A percentile compares a stretch with the other conserved stretches of the same genome.
These are phyloP conservation scores for Poeciliopsis infans DNA, from an alignment of 2,797 vertebrate genomes.

Conservation along the genomic window DNA sequence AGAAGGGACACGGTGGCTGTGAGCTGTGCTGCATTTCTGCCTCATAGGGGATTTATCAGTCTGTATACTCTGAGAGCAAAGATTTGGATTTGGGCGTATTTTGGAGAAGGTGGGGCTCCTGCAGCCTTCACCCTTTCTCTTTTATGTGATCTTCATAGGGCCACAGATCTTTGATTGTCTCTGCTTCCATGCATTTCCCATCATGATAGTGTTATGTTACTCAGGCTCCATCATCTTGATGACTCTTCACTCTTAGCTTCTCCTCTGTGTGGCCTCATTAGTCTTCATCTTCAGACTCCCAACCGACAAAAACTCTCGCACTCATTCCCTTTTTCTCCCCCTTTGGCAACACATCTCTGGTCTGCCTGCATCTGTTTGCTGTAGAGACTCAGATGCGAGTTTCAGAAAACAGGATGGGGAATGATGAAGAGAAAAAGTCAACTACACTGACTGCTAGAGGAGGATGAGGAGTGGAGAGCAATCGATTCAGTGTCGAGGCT, in stretches of 20 bases:
- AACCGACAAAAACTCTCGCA: not conserved
- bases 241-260: constrained; percentile 14
- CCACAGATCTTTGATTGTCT: constrained; percentile 12
- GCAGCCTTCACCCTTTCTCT: constrained; percentile 5
- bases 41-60: constrained; percentile 42
- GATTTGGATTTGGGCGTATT: constrained; percentile 6
- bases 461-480: constrained; percentile 14
- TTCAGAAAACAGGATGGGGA: constrained; percentile 8
- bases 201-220: constrained; percentile 22
- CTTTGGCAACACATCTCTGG: constrained; percentile 4
- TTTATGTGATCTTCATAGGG: constrained; percentile 14
- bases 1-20: constrained; percentile 33
- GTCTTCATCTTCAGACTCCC: constrained; percentile 20
- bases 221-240: constrained; percentile 15
- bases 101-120: constrained; percentile 3
- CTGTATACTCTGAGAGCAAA: constrained; percentile 14
- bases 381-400: constrained; percentile 23
- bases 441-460: constrained; percentile 2
- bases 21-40: constrained; percentile 47
- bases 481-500: constrained; percentile 24
- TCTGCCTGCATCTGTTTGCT: constrained; percentile 19
- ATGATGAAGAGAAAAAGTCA: constrained; percentile 13
- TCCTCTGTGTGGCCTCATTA: constrained; percentile 42
- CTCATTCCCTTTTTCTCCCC: not conserved
- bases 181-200: not conserved